A percentile compares a stretch with the other conserved stretches of the same genome.
Conservation (phyloP, 2,113 vertebrate species). For the Cettia cetti region DNA sequence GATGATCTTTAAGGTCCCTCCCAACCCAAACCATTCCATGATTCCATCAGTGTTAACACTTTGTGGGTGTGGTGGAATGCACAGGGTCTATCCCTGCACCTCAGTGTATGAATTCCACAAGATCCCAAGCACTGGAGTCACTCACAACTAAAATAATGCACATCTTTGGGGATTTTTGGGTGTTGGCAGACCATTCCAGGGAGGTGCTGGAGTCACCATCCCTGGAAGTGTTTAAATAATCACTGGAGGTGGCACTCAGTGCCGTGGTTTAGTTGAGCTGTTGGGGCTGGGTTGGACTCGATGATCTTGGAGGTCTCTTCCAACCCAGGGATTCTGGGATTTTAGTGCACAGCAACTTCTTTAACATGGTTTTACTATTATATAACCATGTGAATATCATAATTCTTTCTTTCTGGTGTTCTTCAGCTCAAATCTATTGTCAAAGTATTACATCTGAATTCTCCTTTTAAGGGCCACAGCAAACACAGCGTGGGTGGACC, state of each 20-base stretch:
- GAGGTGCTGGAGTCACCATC: not conserved
- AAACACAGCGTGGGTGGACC: not conserved
- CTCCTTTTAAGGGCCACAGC: not conserved
- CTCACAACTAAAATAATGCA: not conserved
- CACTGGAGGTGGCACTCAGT: not conserved
- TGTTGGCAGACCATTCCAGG: not conserved
- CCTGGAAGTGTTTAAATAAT: not conserved
- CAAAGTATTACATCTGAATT: not conserved
- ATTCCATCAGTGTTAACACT: not conserved
- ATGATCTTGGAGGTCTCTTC: not conserved
- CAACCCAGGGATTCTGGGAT: not conserved
- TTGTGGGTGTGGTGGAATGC: not conserved
- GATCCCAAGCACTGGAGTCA: not conserved
- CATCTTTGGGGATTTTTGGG: not conserved
- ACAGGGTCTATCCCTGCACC: accelerated
- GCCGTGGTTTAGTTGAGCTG: not conserved
- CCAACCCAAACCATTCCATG: not conserved
- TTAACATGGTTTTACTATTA: not conserved
- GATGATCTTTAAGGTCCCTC: accelerated
- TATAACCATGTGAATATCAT: not conserved
- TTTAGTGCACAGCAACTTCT: not conserved
- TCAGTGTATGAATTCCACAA: not conserved
- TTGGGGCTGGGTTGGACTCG: not conserved
- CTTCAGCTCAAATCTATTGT: not conserved
- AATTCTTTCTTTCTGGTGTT: not conserved